Conservation (phyloP, 1,140 invertebrate species). For the Conus betulinus region DNA sequence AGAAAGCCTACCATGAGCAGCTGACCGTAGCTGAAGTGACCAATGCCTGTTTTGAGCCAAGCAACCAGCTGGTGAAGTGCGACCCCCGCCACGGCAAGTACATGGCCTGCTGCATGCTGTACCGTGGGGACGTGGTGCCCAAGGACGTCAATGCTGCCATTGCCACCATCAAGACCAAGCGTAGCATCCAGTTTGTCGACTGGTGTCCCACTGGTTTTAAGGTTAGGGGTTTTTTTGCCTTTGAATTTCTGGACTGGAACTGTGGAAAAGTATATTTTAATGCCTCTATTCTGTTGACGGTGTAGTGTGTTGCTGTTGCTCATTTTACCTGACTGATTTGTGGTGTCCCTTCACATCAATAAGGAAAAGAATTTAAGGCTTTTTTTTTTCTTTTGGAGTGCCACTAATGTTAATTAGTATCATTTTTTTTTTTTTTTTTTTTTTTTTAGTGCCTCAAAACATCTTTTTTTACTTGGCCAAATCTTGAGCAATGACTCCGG, state of each 20-base stretch:
- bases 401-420: no score
- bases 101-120: constrained; percentile 83
- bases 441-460: no score
- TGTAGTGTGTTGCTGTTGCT: neutral
- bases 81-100: constrained; percentile 91
- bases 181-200: constrained; percentile 79
- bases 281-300: no score
- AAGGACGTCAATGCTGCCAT: constrained; percentile 92
- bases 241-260: neutral
- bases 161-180: constrained; percentile 86
- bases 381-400: no score
- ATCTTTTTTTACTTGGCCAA: no score
- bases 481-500: no score
- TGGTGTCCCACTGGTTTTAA: constrained; percentile 88
- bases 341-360: neutral
- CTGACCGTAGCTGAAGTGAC: constrained; percentile 85
- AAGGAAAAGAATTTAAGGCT: neutral
- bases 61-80: constrained; percentile 94
- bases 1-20: constrained; percentile 67
- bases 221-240: neutral
- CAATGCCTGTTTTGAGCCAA: constrained; percentile 89
- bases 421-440: no score
- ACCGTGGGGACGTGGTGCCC: constrained; percentile 76
- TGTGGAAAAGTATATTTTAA: neutral
- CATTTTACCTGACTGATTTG: neutral